Evolutionary conservation across 2,888 invertebrate species (phyloP).

Genomic region (Acleris laterana): DNA sequence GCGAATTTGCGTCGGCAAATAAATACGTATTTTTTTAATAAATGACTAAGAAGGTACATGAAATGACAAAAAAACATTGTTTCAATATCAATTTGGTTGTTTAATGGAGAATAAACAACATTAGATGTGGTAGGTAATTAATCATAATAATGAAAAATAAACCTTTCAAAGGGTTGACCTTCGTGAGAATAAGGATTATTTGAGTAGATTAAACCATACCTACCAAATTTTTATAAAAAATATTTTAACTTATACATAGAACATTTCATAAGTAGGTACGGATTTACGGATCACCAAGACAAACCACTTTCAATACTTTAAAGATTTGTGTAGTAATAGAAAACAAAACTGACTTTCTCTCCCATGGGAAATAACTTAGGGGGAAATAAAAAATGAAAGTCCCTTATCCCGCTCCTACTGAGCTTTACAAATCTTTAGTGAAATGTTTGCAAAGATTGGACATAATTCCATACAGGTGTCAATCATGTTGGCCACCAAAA

Average conservation of each 20-base stretch:
- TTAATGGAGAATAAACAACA: too few species aligned
- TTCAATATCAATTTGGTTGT: too few species aligned
- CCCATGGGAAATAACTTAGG: slow-evolving; percentile 60
- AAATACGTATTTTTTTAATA: not conserved
- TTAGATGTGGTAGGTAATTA: too few species aligned
- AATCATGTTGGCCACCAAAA: slow-evolving; percentile 14
- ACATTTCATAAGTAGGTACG: too few species aligned
- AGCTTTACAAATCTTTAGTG: slow-evolving; percentile 50
- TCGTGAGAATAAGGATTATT: too few species aligned
- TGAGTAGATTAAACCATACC: not conserved
- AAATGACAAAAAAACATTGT: too few species aligned
- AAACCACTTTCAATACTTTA: slow-evolving; percentile 17
- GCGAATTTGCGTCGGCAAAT: not conserved
- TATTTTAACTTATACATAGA: not conserved
- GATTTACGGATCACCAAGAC: not conserved
- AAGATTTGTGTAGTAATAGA: slow-evolving; percentile 4
- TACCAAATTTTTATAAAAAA: too few species aligned
- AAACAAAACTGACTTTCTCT: slow-evolving; percentile 47
- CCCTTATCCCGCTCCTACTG: slow-evolving; percentile 60
- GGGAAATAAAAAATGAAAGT: slow-evolving; percentile 47
- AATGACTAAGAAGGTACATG: too few species aligned
- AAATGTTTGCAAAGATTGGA: slow-evolving; percentile 38
- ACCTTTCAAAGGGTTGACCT: too few species aligned
- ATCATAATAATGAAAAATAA: too few species aligned
- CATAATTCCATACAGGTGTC: slow-evolving; percentile 13